Base-by-base conservation (phyloP, 2,797 vertebrate species). In the Gadopsis marmoratus region DNA sequence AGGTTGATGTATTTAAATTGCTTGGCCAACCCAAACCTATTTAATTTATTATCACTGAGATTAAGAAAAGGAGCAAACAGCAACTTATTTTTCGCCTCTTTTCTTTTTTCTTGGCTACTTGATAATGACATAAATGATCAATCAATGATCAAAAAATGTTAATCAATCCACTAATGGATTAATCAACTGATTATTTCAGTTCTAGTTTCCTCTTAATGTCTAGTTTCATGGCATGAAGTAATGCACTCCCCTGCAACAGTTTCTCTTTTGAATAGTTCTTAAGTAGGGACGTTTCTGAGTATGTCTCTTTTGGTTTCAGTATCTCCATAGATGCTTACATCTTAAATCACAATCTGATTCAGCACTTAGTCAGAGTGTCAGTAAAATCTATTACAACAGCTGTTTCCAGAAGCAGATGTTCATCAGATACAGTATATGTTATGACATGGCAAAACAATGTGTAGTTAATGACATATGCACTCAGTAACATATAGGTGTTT, bases 241-340 rank as follows among this genome's bases (percentile, higher is more conserved):
- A 74, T 62, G 29, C 58, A 53, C 35, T 50, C 7, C 9, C 7
- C 5, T 19, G n/a, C 19, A 70, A 62, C n/a, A 33, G 43, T 89
- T 86, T 89, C 70, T 66, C 73, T 78, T 79, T 74, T n/a, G 2
- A 35, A 1, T 23, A 11, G 78, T n/a, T 37, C 51, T 74, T 4
- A 13, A 29, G 59, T 1, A 26, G 54, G 47, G 45, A 51, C 3
- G 1, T 70, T 68, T 76, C 14, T 35, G 37, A 29, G 7, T 14
- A 29, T 48, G 1, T 61, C 45, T 47, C 65, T 83, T 89, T 85
- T 83, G 59, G 54, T 90, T 88, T 92, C 72, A 63, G 0, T 71
- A 23, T 78, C 6, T 35, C 7, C 14, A 1, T 29, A 37, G 12
- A 58, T 74, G 26, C 19, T 35, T 17, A 31, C 13, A 7, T n/a